These are phyloP conservation scores for Semotilus atromaculatus DNA, from an alignment of 2,797 vertebrate genomes.

Conservation along the genomic window DNA sequence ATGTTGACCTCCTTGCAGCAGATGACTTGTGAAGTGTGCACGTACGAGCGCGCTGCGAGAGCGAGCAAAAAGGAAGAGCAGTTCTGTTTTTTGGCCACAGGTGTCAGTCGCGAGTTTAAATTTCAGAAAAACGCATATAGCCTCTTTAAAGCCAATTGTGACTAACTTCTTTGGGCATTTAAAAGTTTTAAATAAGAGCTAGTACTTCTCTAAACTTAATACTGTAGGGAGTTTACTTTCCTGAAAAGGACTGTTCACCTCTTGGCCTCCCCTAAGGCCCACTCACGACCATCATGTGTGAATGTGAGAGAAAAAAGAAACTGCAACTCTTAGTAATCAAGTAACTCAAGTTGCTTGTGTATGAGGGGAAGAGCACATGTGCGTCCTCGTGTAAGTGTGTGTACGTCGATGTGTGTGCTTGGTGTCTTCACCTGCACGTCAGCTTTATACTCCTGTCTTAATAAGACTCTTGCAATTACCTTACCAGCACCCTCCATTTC, in stretches of 20 bases:
- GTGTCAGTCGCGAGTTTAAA: too few species aligned
- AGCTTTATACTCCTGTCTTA: slow-evolving; percentile 49
- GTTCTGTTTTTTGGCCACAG: too few species aligned
- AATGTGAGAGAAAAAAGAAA: slow-evolving; percentile 3
- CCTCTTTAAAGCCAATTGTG: too few species aligned
- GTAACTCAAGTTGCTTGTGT: slow-evolving; percentile 20
- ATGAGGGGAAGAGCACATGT: slow-evolving; percentile 15
- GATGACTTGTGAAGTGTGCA: too few species aligned
- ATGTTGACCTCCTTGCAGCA: too few species aligned
- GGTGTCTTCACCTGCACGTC: slow-evolving; percentile 43
- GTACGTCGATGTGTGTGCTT: slow-evolving; percentile 25
- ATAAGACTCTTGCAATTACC: slow-evolving; percentile 57
- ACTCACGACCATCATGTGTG: not conserved
- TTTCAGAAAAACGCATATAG: too few species aligned
- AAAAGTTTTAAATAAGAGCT: slow-evolving; percentile 37
- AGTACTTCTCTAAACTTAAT: slow-evolving; percentile 44
- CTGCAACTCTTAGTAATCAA: not conserved
- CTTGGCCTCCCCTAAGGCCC: slow-evolving; percentile 34
- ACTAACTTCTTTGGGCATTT: not conserved
- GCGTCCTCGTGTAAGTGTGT: slow-evolving; percentile 17
- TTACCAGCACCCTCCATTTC: slow-evolving; percentile 39
- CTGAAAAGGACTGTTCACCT: slow-evolving; percentile 46
- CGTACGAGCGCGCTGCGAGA: too few species aligned
- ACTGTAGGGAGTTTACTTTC: slow-evolving; percentile 32
- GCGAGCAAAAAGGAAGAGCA: too few species aligned